phyloP scores from a whole-genome alignment of 2,113 vertebrate species.

The Tachysurus vachellii region DNA sequence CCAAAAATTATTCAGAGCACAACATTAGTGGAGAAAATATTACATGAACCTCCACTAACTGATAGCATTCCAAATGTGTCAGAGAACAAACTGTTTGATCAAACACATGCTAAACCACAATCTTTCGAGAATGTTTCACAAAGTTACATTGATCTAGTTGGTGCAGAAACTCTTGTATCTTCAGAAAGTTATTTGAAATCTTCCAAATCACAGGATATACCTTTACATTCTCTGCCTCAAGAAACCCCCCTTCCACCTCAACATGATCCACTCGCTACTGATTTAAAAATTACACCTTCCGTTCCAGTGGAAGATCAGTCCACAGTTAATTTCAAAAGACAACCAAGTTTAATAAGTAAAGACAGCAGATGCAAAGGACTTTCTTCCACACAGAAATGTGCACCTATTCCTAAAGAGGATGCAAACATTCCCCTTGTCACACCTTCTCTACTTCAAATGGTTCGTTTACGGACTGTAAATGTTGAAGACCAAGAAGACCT shows the following conservation, averaged over 20 bases:
- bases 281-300: slow-evolving; percentile 39
- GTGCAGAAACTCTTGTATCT: not conserved
- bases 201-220: not conserved
- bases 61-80: not conserved
- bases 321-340: slow-evolving; percentile 67
- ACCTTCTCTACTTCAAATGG: slow-evolving; percentile 93
- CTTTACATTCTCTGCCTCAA: slow-evolving; percentile 36
- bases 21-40: slow-evolving; percentile 20
- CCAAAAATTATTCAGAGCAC: slow-evolving; percentile 11
- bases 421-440: slow-evolving; percentile 88
- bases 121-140: slow-evolving; percentile 9
- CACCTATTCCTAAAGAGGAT: slow-evolving; percentile 79
- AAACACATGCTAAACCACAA: slow-evolving; percentile 2
- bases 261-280: slow-evolving; percentile 15
- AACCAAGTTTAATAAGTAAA: slow-evolving; percentile 58
- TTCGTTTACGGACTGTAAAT: slow-evolving; percentile 85
- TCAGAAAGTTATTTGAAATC: not conserved
- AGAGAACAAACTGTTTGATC: slow-evolving; percentile 1
- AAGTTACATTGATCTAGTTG: slow-evolving; percentile 1
- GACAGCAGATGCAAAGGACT: slow-evolving; percentile 75
- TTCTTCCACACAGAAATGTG: slow-evolving; percentile 70
- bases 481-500: slow-evolving; percentile 62
- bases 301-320: slow-evolving; percentile 59
- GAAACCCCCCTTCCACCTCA: slow-evolving; percentile 22
- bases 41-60: slow-evolving; percentile 3